Evolutionary conservation across 2,888 invertebrate species (phyloP), one percentile per base, ranked within the genome.

Genomic region (Timema podura): DNA sequence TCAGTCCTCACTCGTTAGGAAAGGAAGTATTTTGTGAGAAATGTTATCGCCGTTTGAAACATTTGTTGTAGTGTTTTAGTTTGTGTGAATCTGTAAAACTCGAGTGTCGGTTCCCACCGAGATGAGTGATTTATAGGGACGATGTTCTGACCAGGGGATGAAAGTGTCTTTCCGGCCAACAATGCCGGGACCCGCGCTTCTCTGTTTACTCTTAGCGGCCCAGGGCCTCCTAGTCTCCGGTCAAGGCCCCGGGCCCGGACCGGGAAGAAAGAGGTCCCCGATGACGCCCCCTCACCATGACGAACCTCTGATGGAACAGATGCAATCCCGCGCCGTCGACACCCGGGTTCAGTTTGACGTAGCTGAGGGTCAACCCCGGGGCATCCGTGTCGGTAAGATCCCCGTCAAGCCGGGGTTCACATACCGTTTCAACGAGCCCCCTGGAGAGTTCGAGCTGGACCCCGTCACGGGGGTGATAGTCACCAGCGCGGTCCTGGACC

Each of bases 341-440:
- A 93, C 93, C 57, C 86, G 93, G 76, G 91, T 94, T 65, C 92
- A 92, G 77, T 89, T 96, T 77, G 91, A 92, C 78, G 90, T 96
- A 74, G 85, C 87, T 71, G 98, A 98, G 82, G 93, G 92, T 73
- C 90, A 91, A 79, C 91, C 93, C 9, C 86, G 88, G 71, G 95
- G 93, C 64, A 93, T 93, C 0, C 80, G 89, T 64, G 95, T 97
- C 46, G 98, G 97, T 13, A 86, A 86, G 76, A 95, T 98, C 76
- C 94, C 95, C 48, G 91, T 88, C 8, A 91, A 93, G 80, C 87
- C 91, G 6, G 93, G 92, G 72, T 96, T 95, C 80, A 93, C 92
- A 0, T 98, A 97, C 80, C 88, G 94, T 73, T 95, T 98, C 81
- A 96, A 95, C 83, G 96, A 96, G 79, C 91, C 92, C 16, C 93